These are phyloP conservation scores for Semicossyphus pulcher DNA, from an alignment of 2,113 vertebrate genomes.

Conservation along the genomic window DNA sequence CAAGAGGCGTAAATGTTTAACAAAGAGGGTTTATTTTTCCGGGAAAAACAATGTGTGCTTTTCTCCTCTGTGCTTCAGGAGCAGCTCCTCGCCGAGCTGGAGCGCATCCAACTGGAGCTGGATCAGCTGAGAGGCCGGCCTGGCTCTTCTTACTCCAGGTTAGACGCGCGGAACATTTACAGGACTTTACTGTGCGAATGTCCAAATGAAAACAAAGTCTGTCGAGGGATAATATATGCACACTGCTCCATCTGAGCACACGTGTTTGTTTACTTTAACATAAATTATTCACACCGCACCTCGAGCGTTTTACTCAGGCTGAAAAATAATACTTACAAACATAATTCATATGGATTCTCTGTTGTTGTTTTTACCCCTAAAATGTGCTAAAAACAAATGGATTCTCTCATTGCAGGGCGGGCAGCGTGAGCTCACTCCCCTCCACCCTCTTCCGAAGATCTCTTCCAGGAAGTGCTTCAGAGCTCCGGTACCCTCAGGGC, in stretches of 20 bases:
- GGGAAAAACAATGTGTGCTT: not conserved
- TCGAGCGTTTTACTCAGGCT: constrained; percentile 20
- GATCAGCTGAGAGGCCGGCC: constrained; percentile 90
- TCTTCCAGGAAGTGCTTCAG: constrained; percentile 91
- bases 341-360: not conserved
- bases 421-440: constrained; percentile 81
- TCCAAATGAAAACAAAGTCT: constrained; percentile 29
- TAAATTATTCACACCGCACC: constrained; percentile 23
- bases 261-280: constrained; percentile 12
- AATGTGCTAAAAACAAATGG: constrained; percentile 30
- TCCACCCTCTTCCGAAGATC: constrained; percentile 84
- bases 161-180: constrained; percentile 41
- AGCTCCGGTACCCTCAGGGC: constrained; percentile 91
- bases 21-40: not conserved
- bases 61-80: constrained; percentile 78
- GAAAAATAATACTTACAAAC: constrained; percentile 5
- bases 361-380: constrained; percentile 1
- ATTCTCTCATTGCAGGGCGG: constrained; percentile 67
- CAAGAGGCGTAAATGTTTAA: not conserved
- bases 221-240: constrained; percentile 14
- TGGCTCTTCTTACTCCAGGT: constrained; percentile 91
- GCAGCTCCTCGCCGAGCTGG: constrained; percentile 91
- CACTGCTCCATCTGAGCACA: not conserved
- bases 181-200: constrained; percentile 19
- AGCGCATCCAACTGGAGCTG: constrained; percentile 91